A percentile compares a stretch with the other conserved stretches of the same genome.
Evolutionary conservation across 2,113 vertebrate species (phyloP).

Genomic region (Dascyllus trimaculatus): DNA sequence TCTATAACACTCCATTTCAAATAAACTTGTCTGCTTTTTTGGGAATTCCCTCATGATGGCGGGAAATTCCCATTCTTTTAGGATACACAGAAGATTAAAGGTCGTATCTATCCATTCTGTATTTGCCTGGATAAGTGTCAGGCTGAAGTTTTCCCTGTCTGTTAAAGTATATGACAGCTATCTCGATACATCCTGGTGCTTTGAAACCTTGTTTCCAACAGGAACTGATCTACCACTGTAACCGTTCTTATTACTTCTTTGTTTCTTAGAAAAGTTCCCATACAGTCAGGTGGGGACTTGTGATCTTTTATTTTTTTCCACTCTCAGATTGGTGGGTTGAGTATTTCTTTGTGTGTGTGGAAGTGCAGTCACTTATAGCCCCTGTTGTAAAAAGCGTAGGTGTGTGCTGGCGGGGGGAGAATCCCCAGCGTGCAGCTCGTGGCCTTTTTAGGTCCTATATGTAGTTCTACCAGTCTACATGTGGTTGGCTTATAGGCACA

Average conservation of each 20-base stretch:
- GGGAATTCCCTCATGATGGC: constrained; percentile 81
- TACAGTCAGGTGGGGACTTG: constrained; percentile 68
- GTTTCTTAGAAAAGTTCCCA: constrained; percentile 74
- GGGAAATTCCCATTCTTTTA: constrained; percentile 86
- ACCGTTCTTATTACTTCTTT: constrained; percentile 47
- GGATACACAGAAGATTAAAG: constrained; percentile 83
- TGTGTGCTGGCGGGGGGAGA: constrained; percentile 63
- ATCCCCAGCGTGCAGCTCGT: constrained; percentile 71
- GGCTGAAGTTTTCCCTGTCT: constrained; percentile 47
- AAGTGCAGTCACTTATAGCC: constrained; percentile 69
- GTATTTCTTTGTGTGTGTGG: constrained; percentile 44
- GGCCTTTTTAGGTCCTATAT: constrained; percentile 50
- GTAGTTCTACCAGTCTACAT: constrained; percentile 43
- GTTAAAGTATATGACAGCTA: constrained; percentile 42
- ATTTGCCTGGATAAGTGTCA: constrained; percentile 69
- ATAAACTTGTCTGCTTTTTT: constrained; percentile 52
- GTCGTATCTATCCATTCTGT: constrained; percentile 68
- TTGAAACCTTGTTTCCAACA: constrained; percentile 59
- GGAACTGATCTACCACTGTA: constrained; percentile 58
- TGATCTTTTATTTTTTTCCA: constrained; percentile 81
- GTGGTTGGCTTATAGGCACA: constrained; percentile 39
- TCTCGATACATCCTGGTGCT: constrained; percentile 49
- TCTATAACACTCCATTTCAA: constrained; percentile 59
- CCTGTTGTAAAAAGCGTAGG: constrained; percentile 61
- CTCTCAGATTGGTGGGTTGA: constrained; percentile 69